These are phyloP conservation scores for Cotesia chilonis DNA, from an alignment of 1,140 invertebrate genomes.

Conservation along the genomic window DNA sequence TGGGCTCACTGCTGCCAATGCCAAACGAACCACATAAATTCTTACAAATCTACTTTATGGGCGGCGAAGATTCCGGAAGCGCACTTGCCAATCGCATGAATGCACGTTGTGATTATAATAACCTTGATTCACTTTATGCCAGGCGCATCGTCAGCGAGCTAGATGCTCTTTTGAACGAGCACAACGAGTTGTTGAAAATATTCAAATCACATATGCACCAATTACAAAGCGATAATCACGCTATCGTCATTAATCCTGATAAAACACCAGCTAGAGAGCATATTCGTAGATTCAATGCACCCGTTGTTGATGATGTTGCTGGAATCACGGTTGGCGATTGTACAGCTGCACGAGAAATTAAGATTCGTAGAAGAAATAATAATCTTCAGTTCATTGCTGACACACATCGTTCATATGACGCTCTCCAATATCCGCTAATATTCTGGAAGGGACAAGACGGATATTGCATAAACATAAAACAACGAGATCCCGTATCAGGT, in stretches of 20 bases:
- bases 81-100: no score
- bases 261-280: neutral
- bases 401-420: neutral
- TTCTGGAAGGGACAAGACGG: constrained; percentile 40
- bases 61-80: no score
- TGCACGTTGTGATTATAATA: no score
- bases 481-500: constrained; percentile 34
- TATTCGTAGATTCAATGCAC: constrained; percentile 2
- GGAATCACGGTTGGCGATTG: neutral
- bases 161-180: no score
- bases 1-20: no score
- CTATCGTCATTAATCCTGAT: neutral
- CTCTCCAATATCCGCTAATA: constrained; percentile 27
- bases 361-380: neutral
- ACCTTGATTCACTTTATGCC: no score
- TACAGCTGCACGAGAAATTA: neutral
- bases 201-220: neutral
- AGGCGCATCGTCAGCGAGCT: no score
- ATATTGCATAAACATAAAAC: constrained; percentile 35
- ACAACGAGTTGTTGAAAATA: neutral
- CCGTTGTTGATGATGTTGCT: neutral
- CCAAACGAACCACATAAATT: no score
- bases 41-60: no score
- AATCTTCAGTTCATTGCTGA: constrained; percentile 2
- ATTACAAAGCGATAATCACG: constrained; percentile 2